Conservation (phyloP, 2,888 invertebrate species). For the Graphium colonna region DNA sequence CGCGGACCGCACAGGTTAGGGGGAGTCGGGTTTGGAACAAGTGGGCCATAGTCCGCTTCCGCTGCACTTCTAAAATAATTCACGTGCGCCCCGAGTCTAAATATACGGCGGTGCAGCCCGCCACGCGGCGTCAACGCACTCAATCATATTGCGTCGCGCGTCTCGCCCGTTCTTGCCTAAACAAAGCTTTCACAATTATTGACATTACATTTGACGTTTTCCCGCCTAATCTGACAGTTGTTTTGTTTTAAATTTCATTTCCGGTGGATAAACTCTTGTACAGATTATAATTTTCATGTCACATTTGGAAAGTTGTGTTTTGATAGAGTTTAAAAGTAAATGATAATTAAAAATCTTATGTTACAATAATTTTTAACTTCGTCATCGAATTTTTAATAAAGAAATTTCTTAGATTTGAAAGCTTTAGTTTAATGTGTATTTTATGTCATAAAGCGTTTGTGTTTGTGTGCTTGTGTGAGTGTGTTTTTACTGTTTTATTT, state of each 20-base stretch:
- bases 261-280: neutral
- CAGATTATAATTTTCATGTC: neutral
- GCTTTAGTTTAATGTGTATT: neutral
- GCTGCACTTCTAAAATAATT: slow-evolving; percentile 38
- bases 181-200: slow-evolving; percentile 10
- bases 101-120: slow-evolving; percentile 30
- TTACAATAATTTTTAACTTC: too few relatives aligned
- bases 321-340: too few relatives aligned
- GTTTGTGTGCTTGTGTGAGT: slow-evolving; percentile 18
- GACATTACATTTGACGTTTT: neutral
- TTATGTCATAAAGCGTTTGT: slow-evolving; percentile 13
- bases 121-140: slow-evolving; percentile 12
- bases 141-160: slow-evolving; percentile 9
- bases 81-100: slow-evolving; percentile 26
- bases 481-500: slow-evolving; percentile 5
- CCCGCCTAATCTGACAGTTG: slow-evolving; percentile 1
- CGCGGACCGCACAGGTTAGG: slow-evolving; percentile 17
- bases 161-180: neutral
- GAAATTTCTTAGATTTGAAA: neutral
- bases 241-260: neutral
- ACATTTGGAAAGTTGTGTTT: too few relatives aligned
- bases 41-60: slow-evolving; percentile 35
- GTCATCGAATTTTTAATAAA: too few relatives aligned
- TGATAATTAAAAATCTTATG: too few relatives aligned
- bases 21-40: slow-evolving; percentile 19